Base-by-base conservation (phyloP, 2,113 vertebrate genomes). In the Ochotona princeps region DNA sequence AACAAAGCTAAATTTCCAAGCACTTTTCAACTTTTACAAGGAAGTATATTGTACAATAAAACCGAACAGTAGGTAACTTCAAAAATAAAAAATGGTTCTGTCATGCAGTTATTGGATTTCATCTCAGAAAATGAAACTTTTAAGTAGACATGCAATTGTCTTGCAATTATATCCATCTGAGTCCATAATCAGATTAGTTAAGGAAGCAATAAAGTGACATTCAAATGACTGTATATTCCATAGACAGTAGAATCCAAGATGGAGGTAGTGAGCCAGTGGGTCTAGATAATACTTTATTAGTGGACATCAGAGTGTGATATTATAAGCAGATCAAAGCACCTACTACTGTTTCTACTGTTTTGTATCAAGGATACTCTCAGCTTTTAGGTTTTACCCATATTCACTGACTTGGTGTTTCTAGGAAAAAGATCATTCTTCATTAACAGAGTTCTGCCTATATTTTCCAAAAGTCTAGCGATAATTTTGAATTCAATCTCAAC, bases 401-500 rank as follows among this genome's bases (percentile, higher is more conserved):
- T 57, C 9, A 54, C 2, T 28, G 18, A 93, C 65, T 57, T 38
- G n/a, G 57, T n/a, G 57, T 89, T 89, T 70, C 47, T 87, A 61
- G 57, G 35, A 87, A 82, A 74, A 44, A 28, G 11, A 49, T 69
- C 26, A 63, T 67, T 87, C 38, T 49, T 76, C 49, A 35, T 65
- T 5, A 87, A 69, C 14, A 72, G 35, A 90, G 49, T n/a, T 0
- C 7, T 89, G 61, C 2, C 4, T 79, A 63, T 67, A 54, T 44
- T 67, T 69, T 6, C 44, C 63, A 72, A 30, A 94, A 78, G 4
- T 54, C 67, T 76, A 94, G 18, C 80, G 47, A 81, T 26, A 75
- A 93, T 83, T 83, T 85, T 91, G 30, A 15, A 83, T 63, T 88
- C 17, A 57, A 76, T 49, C 26, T 57, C 38, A 88, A 92, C 13